Evolutionary conservation across 2,113 vertebrate species (phyloP), one percentile per base, ranked within the genome.

Genomic region (Ursus arctos): DNA sequence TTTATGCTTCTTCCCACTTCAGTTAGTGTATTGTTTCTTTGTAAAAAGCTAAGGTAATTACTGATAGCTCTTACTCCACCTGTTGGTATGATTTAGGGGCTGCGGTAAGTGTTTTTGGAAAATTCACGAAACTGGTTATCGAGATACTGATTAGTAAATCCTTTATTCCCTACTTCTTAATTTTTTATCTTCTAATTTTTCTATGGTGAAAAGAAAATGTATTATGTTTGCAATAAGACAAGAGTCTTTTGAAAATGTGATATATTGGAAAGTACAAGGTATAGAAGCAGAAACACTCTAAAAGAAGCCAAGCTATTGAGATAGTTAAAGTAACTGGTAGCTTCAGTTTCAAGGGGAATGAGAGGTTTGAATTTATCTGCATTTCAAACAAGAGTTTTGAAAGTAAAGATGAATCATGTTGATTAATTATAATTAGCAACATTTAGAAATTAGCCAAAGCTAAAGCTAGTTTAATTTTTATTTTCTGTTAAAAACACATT

Each of bases 391-490:
- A 83, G 13, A 53, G 79, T 69, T 95, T 63, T 69, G 31, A 95
- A 97, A 94, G 69, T 53, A 79, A 96, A 88, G 77, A 26, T 61
- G 33, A 72, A 59, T 65, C 57, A 61, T 85, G 59, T 12, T 84
- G 43, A 74, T 49, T 80, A 43, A 49, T 92, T 40, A 77, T 69
- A 88, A 94, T 77, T 74, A 47, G 24, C 24, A 91, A 72, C 43
- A 47, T 72, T 93, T n/a, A 92, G 71, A 90, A 95, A 77, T 40
- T 63, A 36, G 65, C 59, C 10, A 74, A 96, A 88, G 19, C 18
- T 63, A 69, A 93, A 91, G 59, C 8, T 57, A 79, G 28, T 84
- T 67, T 59, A 83, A 72, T 1, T 18, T 84, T 81, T 65, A 47
- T 63, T 77, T 85, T 61, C 71, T 89, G 10, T 77, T 55, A 94